Evolutionary conservation across 1,140 invertebrate species (phyloP), one percentile per base, ranked within the genome.

Genomic region (Pseudomyrmex concolor): DNA sequence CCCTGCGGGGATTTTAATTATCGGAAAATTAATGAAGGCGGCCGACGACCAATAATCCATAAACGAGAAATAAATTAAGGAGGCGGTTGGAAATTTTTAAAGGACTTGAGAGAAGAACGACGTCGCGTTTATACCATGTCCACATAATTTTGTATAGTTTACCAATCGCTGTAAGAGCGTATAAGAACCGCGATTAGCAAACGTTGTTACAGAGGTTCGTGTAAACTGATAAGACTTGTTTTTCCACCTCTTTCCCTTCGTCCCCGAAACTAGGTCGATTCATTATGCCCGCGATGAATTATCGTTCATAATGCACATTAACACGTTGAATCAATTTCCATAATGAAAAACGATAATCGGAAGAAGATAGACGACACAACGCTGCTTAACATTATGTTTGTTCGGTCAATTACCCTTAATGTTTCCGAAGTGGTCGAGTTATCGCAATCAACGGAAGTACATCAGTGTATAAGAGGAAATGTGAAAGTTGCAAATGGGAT

Each of bases 261-360:
- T 34, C 5, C 34, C 7, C 9, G 13, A 48, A 80, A 70, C 19
- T 59, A 34, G 76, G 66, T 78, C 43, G 19, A 59, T 70, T 70
- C 34, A 57, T 78, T 67, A n/a, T 48, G 7, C 51, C 12, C n/a
- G 12, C 43, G 43, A 80, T 78, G n/a, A 70, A 7, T 71, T 59
- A 71, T 80, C 45, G 54, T 59, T 59, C 43, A 59, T 15, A 60
- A 59, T 15, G 63, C 55, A 50, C 43, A 60, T 64, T 70, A 78
- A 50, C 43, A 70, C 12, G 17, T 51, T 51, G 55, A 80, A 71
- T 80, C 54, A 60, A 80, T 80, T 80, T 80, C 43, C 71, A 60
- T 78, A 83, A 78, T 78, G 43, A 83, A 59, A 83, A 55, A 48
- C 34, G 43, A 77, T 60, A 81, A 63, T 73, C 59, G n/a, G 19